phyloP scores from a whole-genome alignment of 2,113 vertebrate species.

The Epinephelus moara region DNA sequence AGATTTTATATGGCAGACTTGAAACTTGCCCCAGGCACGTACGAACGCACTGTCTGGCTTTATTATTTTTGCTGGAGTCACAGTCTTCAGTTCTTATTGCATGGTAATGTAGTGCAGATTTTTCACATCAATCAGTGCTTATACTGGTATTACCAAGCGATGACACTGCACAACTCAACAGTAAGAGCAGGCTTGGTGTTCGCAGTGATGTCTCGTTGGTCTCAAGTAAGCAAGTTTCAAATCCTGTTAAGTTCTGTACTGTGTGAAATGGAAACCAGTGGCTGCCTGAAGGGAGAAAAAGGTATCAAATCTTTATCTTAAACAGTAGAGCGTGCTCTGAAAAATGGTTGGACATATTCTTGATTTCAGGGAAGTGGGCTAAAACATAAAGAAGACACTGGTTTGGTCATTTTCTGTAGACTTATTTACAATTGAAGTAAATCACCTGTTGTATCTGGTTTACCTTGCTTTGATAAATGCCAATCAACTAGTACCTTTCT shows the following conservation, averaged over 20 bases:
- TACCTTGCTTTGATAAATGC: not conserved
- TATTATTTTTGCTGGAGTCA: not conserved
- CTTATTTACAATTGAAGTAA: not conserved
- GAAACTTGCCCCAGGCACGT: constrained; percentile 5
- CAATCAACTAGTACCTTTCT: not conserved
- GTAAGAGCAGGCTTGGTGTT: not conserved
- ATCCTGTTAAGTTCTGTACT: constrained; percentile 30
- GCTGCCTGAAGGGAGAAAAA: not conserved
- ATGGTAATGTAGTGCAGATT: not conserved
- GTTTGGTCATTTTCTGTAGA: not conserved
- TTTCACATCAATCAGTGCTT: not conserved
- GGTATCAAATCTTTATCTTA: not conserved
- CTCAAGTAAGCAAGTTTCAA: constrained; percentile 29
- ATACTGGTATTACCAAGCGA: too few relatives aligned
- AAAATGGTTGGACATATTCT: not conserved
- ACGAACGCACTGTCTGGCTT: not conserved
- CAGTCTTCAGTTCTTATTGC: not conserved
- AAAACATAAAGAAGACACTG: not conserved
- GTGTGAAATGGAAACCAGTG: constrained; percentile 4
- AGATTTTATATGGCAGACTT: constrained; percentile 16
- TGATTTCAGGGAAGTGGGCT: not conserved
- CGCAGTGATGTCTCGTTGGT: not conserved
- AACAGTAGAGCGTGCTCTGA: not conserved
- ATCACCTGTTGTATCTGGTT: not conserved
- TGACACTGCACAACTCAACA: not conserved